These are phyloP conservation scores for Trypoxylon attenuatum DNA, from an alignment of 2,888 invertebrate species.

Conservation along the genomic window DNA sequence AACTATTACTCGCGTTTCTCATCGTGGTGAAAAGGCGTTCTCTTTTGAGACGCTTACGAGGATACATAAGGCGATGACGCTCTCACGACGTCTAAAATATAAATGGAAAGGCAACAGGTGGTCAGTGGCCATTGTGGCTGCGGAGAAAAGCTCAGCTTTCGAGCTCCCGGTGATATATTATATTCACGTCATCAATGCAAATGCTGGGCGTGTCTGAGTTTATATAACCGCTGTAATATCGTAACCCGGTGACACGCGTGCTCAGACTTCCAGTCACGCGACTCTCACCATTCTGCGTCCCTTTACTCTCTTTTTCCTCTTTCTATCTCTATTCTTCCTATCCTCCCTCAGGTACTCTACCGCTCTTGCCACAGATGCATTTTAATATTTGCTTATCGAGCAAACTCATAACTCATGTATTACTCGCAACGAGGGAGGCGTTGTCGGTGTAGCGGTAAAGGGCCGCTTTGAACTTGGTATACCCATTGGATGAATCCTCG, in stretches of 20 bases:
- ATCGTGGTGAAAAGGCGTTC: constrained; percentile 13
- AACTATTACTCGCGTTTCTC: constrained; percentile 9
- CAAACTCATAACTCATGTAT: too few species aligned
- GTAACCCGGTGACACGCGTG: constrained; percentile 38
- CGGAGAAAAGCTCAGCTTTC: constrained; percentile 65
- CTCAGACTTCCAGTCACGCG: constrained; percentile 35
- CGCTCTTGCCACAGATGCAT: too few species aligned
- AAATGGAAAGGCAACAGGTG: constrained; percentile 73
- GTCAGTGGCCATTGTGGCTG: constrained; percentile 68
- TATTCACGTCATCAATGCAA: constrained; percentile 72
- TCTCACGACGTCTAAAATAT: constrained; percentile 66
- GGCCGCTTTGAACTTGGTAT: too few species aligned
- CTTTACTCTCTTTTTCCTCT: too few species aligned
- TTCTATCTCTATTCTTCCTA: too few species aligned
- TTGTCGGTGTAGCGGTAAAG: too few species aligned
- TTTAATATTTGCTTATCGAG: too few species aligned
- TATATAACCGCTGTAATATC: constrained; percentile 63
- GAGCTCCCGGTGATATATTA: constrained; percentile 65
- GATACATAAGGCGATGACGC: constrained; percentile 50
- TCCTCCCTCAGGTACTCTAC: too few species aligned
- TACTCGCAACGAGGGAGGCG: too few species aligned
- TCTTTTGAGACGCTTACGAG: constrained; percentile 35
- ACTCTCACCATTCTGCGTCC: too few species aligned
- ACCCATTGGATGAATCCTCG: too few species aligned
- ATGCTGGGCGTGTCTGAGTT: constrained; percentile 68